phyloP scores from a whole-genome alignment of 1,140 invertebrate species.

The Babylonia areolata region DNA sequence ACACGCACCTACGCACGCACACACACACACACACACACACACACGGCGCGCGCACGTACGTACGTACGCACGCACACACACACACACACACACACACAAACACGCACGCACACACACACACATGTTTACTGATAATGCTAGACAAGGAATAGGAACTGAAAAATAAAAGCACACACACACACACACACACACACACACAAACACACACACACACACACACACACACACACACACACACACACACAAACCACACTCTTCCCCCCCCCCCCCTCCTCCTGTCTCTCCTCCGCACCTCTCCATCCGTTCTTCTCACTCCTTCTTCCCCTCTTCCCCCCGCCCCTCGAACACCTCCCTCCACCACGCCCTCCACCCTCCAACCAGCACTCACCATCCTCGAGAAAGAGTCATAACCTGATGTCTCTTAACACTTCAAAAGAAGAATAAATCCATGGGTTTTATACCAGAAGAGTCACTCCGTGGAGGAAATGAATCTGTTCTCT shows the following conservation, averaged over 20 bases:
- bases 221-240: background rate
- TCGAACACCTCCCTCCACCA: background rate
- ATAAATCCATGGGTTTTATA: too few relatives aligned
- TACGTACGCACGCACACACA: background rate
- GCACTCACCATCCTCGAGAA: too few relatives aligned
- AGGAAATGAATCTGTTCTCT: too few relatives aligned
- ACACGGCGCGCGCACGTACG: background rate
- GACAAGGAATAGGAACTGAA: too few relatives aligned
- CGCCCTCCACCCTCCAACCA: too few relatives aligned
- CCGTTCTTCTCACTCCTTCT: background rate
- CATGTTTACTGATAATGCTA: background rate
- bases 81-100: constrained; percentile 10
- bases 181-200: constrained; percentile 5
- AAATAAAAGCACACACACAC: constrained; percentile 25
- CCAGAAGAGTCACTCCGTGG: too few relatives aligned
- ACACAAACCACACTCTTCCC: background rate
- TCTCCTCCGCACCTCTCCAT: background rate
- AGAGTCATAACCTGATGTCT: too few relatives aligned
- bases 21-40: constrained; percentile 20
- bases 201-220: background rate
- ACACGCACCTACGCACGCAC: constrained; percentile 7
- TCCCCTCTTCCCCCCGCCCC: background rate
- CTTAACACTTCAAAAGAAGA: too few relatives aligned
- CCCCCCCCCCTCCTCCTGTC: background rate
- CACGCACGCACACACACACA: background rate